phyloP scores from a whole-genome alignment of 2,888 invertebrate genomes.

The Athalia circularis region DNA sequence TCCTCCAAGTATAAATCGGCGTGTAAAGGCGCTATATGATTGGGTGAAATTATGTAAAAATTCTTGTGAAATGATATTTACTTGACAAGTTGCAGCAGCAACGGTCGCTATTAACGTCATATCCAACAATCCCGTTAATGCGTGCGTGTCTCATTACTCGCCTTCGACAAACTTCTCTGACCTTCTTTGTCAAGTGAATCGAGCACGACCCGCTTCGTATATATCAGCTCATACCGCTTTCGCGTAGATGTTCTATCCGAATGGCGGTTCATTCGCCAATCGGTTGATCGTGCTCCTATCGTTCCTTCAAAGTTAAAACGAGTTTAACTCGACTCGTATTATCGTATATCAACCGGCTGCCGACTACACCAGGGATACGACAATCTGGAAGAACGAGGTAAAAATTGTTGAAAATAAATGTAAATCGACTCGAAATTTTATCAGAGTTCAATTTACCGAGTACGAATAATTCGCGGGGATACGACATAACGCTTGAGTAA shows the following conservation, averaged over 20 bases:
- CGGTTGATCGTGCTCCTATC: too few relatives aligned
- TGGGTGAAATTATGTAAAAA: slow-evolving; percentile 43
- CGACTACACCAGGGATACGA: too few relatives aligned
- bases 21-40: slow-evolving; percentile 9
- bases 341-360: too few relatives aligned
- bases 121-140: slow-evolving; percentile 21
- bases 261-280: too few relatives aligned
- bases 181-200: slow-evolving; percentile 28
- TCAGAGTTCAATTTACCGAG: too few relatives aligned
- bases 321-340: too few relatives aligned
- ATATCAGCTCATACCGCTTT: not conserved
- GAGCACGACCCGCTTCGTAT: not conserved
- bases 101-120: slow-evolving; percentile 23
- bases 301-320: too few relatives aligned
- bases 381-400: too few relatives aligned
- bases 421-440: too few relatives aligned
- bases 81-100: slow-evolving; percentile 27
- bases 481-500: too few relatives aligned
- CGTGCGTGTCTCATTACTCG: slow-evolving; percentile 12
- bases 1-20: not conserved
- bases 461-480: too few relatives aligned
- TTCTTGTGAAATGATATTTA: slow-evolving; percentile 39
- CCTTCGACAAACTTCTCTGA: slow-evolving; percentile 15
- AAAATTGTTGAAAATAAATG: too few relatives aligned
- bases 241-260: not conserved